Evolutionary conservation across 2,888 invertebrate species (phyloP).

Genomic region (Uropetala carovei): DNA sequence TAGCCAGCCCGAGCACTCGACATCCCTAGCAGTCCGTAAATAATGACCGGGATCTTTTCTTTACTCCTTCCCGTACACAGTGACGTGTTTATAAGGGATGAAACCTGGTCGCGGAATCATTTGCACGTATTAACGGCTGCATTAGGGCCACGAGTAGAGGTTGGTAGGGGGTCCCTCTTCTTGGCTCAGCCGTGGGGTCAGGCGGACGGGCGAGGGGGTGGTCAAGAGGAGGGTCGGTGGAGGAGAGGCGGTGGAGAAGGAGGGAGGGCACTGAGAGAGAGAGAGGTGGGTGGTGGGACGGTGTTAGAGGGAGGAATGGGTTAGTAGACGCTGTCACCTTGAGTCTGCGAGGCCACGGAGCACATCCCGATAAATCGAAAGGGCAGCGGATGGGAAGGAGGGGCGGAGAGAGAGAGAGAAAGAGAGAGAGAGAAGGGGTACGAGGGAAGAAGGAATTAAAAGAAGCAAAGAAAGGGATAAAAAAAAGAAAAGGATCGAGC

Average conservation of each 20-base stretch:
- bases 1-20: conserved; percentile 52
- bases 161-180: conserved; percentile 43
- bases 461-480: conserved; percentile 53
- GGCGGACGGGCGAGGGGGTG: neutral
- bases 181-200: conserved; percentile 45
- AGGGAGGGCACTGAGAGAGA: neutral
- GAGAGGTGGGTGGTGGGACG: conserved; percentile 72
- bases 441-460: conserved; percentile 48
- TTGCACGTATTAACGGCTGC: conserved; percentile 64
- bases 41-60: conserved; percentile 56
- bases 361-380: conserved; percentile 40
- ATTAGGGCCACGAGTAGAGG: conserved; percentile 49
- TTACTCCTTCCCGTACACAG: conserved; percentile 36
- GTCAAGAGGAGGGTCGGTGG: conserved; percentile 66
- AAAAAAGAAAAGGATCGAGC: conserved; percentile 31
- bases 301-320: conserved; percentile 72
- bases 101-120: conserved; percentile 59
- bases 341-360: conserved; percentile 69
- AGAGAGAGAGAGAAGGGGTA: conserved; percentile 68
- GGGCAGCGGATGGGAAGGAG: conserved; percentile 4
- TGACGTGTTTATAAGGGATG: conserved; percentile 59
- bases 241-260: neutral
- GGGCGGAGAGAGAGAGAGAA: conserved; percentile 68
- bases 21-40: conserved; percentile 57
- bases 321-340: conserved; percentile 65